A percentile compares a stretch with the other conserved stretches of the same genome.
Evolutionary conservation across 2,888 invertebrate species (phyloP).

Genomic region (Aphodius sticticus): DNA sequence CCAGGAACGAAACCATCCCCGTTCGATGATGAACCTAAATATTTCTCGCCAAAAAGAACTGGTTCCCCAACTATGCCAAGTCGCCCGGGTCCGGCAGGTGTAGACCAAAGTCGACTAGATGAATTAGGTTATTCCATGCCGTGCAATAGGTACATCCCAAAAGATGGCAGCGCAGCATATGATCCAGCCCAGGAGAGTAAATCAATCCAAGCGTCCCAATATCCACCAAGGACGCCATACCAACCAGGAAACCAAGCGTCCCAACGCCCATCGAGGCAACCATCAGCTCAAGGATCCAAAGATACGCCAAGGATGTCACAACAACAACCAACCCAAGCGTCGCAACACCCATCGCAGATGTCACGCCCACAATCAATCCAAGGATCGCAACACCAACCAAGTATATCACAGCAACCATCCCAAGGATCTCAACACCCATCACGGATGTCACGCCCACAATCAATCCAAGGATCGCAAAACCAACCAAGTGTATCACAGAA

Average conservation of each 20-base stretch:
- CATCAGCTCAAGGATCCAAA: background rate
- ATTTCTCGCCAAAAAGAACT: background rate
- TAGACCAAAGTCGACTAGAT: background rate
- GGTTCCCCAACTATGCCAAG: background rate
- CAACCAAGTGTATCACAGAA: background rate
- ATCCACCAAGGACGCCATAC: background rate
- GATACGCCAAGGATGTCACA: background rate
- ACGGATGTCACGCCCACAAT: background rate
- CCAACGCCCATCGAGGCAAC: background rate
- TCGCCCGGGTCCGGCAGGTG: background rate
- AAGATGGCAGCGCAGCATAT: background rate
- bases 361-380: background rate
- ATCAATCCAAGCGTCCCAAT: background rate
- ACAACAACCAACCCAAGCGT: background rate
- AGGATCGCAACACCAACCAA: background rate
- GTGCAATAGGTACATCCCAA: background rate
- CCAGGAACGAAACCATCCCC: background rate
- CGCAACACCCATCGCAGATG: background rate
- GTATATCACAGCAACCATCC: background rate
- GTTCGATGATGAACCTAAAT: background rate
- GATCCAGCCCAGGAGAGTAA: background rate
- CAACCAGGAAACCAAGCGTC: background rate
- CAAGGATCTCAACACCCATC: background rate
- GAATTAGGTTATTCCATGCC: background rate
- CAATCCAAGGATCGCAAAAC: background rate